Base-by-base conservation (phyloP, 2,888 invertebrate species). In the Eubasilissa splendida region DNA sequence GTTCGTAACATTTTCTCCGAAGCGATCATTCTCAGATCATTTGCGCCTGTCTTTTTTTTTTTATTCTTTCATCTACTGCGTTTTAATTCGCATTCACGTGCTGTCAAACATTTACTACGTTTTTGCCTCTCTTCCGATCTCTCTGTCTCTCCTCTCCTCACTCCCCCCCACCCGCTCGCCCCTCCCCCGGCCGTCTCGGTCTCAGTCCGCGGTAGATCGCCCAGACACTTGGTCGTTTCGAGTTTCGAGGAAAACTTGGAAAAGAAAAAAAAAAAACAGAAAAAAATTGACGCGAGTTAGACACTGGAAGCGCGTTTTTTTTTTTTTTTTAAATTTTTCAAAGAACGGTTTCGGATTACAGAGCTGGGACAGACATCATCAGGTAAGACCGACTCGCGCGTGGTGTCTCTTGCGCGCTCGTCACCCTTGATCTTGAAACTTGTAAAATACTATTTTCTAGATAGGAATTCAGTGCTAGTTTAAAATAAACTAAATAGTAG, bases 131-230 rank as follows among this genome's bases (percentile, higher is more conserved):
- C 58, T 12, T 59, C 74, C 42, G 56, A 42, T 31, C 59, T 59
- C 42, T 33, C 74, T 7, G 8, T 10, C 74, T 12, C 12, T 14
- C 42, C 58, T 54, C 58, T 31, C 73, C 59, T 1, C 50, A n/a
- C 58, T 42, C 74, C 59, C 2, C 50, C 14, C 42, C 74, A n/a
- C 9, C 42, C 75, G 54, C 58, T 42, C 75, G 58, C 53, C 60
- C 78, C 82, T 79, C 65, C n/a, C 59, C 59, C 53, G 63, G 53
- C 65, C 14, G 53, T 77, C 79, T 84, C 84, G 84, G 71, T 63
- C 52, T 74, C 56, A 84, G 85, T 85, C 84, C 84, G 84, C 80
- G 60, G 82, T 83, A 83, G 84, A 83, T 81, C 66, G 81, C 79
- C 76, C 79, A 60, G 54, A 59, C 75, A 68, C 73, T 80, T 73